Percentiles rank a stretch among this genome's conserved stretches.
These are phyloP conservation scores for Ceratosolen fusciceps DNA, from an alignment of 1,140 invertebrate species.

Conservation along the genomic window DNA sequence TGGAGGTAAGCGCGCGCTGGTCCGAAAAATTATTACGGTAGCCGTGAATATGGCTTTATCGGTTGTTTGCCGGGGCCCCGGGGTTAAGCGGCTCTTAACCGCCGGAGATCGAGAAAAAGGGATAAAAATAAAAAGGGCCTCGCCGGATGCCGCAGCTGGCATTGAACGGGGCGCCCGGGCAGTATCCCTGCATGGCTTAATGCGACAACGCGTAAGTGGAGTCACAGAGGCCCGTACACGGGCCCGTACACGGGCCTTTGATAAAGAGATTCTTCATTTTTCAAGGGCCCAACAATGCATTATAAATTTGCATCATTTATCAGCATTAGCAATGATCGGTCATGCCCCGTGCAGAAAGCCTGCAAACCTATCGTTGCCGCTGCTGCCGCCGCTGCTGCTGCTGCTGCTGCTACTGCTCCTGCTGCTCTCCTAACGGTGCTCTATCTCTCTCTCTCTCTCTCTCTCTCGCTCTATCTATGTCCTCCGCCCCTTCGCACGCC, in stretches of 20 bases:
- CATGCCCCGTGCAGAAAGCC: not conserved
- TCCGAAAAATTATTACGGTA: not conserved
- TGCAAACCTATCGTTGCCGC: no score
- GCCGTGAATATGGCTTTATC: slow-evolving; percentile 53
- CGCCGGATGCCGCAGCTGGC: slow-evolving; percentile 11
- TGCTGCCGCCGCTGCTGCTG: no score
- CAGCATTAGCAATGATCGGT: not conserved
- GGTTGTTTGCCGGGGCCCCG: not conserved
- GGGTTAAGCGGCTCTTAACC: slow-evolving; percentile 28
- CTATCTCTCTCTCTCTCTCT: no score
- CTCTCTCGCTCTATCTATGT: no score
- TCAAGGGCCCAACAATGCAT: not conserved
- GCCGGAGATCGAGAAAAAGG: not conserved
- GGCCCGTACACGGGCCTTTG: not conserved
- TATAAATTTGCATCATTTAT: not conserved
- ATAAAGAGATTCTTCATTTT: not conserved
- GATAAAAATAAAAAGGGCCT: not conserved
- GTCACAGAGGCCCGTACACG: not conserved
- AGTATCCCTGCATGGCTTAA: not conserved
- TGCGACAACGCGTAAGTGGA: not conserved
- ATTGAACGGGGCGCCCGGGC: not conserved
- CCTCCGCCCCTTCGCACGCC: no score
- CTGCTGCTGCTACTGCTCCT: no score
- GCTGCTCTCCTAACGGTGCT: no score
- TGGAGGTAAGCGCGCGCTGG: not conserved